Percentiles rank a stretch among this genome's conserved stretches.
Evolutionary conservation across 2,888 invertebrate species (phyloP).

Genomic region (Polyommatus icarus): DNA sequence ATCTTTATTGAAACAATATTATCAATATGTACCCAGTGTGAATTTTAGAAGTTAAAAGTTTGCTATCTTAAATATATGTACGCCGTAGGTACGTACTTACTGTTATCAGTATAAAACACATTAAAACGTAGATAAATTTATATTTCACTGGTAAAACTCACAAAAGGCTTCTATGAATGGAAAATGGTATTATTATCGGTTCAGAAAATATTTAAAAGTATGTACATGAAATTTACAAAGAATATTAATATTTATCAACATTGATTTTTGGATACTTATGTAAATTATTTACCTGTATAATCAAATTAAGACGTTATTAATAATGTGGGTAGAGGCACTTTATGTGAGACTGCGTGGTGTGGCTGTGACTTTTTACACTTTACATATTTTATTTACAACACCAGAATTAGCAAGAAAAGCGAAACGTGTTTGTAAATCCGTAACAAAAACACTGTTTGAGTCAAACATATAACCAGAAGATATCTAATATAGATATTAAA

Average conservation of each 20-base stretch:
- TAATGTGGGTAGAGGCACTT: conserved; percentile 51
- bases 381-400: conserved; percentile 40
- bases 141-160: conserved; percentile 4
- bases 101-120: conserved; percentile 1
- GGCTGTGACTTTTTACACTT: conserved; percentile 39
- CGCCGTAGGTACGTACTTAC: neutral
- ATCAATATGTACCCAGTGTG: neutral
- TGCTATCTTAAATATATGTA: neutral
- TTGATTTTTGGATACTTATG: neutral
- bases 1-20: neutral
- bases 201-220: conserved; percentile 2
- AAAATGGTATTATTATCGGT: neutral
- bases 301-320: conserved; percentile 36
- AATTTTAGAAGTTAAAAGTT: conserved; percentile 2
- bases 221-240: conserved; percentile 11
- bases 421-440: conserved; percentile 68
- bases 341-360: conserved; percentile 52
- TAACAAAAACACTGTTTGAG: conserved; percentile 61
- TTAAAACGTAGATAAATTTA: neutral
- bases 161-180: neutral
- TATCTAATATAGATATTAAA: conserved; percentile 46
- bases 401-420: conserved; percentile 55
- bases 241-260: neutral
- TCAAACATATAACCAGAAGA: conserved; percentile 62
- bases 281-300: neutral